A percentile compares a stretch with the other conserved stretches of the same genome.
These are phyloP conservation scores for Puffinus mauretanicus DNA, from an alignment of 2,113 vertebrate genomes.

Conservation along the genomic window DNA sequence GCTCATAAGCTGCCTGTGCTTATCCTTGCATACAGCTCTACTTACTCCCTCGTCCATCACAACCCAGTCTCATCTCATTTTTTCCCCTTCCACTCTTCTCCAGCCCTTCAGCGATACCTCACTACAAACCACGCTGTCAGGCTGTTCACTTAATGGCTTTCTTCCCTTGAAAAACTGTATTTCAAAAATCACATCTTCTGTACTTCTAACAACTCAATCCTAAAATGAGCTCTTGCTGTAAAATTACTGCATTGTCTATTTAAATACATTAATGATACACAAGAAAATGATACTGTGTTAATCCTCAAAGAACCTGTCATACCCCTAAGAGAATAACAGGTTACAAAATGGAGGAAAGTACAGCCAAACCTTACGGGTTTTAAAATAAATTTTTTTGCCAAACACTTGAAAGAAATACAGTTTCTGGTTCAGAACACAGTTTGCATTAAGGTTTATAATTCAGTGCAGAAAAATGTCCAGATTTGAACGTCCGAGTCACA, in stretches of 20 bases:
- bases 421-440: background rate
- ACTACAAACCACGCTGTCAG: background rate
- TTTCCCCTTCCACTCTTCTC: background rate
- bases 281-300: background rate
- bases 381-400: background rate
- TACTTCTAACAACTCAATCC: background rate
- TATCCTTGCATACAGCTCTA: background rate
- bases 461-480: background rate
- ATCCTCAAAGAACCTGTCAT: background rate
- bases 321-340: background rate
- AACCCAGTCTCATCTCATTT: background rate
- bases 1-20: accelerated
- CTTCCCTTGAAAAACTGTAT: background rate
- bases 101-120: background rate
- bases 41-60: background rate
- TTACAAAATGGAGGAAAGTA: background rate
- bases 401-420: background rate
- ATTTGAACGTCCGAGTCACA: background rate
- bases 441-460: background rate
- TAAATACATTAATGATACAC: background rate
- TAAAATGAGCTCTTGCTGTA: background rate
- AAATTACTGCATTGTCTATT: background rate
- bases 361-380: background rate
- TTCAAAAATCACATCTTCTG: background rate
- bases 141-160: background rate